Evolutionary conservation across 1,140 invertebrate species (phyloP).

Genomic region (Listronotus bonariensis): DNA sequence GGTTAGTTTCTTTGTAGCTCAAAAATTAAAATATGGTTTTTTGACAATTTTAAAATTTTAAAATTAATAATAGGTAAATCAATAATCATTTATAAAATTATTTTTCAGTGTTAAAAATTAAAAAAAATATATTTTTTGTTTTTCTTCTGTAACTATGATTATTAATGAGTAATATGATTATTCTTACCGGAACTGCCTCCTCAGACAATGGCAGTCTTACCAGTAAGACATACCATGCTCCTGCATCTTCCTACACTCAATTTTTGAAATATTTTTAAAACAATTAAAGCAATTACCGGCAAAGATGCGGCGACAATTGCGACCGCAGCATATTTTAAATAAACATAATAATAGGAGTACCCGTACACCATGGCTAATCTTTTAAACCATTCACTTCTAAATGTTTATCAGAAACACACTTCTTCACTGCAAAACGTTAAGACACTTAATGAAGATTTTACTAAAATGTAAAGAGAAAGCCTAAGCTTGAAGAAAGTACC

Average conservation of each 20-base stretch:
- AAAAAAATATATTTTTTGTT: too few species aligned
- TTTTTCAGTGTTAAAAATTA: too few species aligned
- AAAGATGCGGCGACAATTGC: conserved; percentile 35
- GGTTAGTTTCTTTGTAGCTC: too few species aligned
- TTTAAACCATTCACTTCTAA: neutral
- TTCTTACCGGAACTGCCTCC: conserved; percentile 44
- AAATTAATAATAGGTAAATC: too few species aligned
- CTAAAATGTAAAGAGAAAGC: conserved; percentile 6
- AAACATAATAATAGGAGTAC: conserved; percentile 33
- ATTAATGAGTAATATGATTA: too few species aligned
- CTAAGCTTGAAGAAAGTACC: conserved; percentile 34
- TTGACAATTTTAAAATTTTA: too few species aligned
- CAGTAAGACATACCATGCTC: conserved; percentile 45
- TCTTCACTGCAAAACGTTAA: conserved; percentile 4
- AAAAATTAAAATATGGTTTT: too few species aligned
- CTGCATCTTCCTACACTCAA: conserved; percentile 40
- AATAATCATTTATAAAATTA: too few species aligned
- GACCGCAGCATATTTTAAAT: conserved; percentile 43
- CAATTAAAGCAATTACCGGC: conserved; percentile 39
- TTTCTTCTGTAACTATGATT: too few species aligned
- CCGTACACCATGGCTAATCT: conserved; percentile 21
- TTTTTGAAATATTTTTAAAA: conserved; percentile 46
- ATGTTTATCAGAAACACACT: neutral
- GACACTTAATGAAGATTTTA: neutral
- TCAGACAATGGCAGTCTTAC: conserved; percentile 46